Percentiles rank a stretch among this genome's conserved stretches.
phyloP scores from a whole-genome alignment of 1,140 invertebrate species.

The Brevipalpus yothersi region DNA sequence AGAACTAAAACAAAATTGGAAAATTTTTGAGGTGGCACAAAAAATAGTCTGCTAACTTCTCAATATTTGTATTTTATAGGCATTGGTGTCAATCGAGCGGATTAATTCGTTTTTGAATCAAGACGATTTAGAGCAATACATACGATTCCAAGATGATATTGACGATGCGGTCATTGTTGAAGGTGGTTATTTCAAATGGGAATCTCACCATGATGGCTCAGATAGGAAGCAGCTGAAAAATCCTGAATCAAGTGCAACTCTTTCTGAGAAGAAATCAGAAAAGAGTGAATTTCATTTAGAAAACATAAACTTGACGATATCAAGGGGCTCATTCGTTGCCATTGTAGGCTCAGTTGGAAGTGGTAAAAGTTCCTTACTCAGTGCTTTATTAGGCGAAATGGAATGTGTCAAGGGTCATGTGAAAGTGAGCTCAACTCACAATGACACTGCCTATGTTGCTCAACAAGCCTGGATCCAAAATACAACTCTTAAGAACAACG shows the following conservation, averaged over 20 bases:
- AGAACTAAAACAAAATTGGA: constrained; percentile 11
- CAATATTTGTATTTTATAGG: constrained; percentile 12
- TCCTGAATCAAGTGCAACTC: background rate
- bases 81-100: constrained; percentile 42
- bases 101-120: constrained; percentile 11
- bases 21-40: constrained; percentile 18
- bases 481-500: background rate
- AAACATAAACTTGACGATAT: constrained; percentile 12
- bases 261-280: background rate
- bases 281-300: background rate
- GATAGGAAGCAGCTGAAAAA: background rate
- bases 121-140: constrained; percentile 11
- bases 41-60: constrained; percentile 10
- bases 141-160: background rate
- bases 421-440: constrained; percentile 12
- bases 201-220: background rate
- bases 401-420: constrained; percentile 13
- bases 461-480: constrained; percentile 1
- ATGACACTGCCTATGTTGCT: background rate
- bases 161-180: background rate
- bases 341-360: constrained; percentile 26
- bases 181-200: background rate
- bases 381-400: constrained; percentile 26
- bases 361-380: constrained; percentile 25
- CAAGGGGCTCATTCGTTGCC: constrained; percentile 18